Evolutionary conservation across 2,797 vertebrate species (phyloP).

Genomic region (Kryptopterus vitreolus): DNA sequence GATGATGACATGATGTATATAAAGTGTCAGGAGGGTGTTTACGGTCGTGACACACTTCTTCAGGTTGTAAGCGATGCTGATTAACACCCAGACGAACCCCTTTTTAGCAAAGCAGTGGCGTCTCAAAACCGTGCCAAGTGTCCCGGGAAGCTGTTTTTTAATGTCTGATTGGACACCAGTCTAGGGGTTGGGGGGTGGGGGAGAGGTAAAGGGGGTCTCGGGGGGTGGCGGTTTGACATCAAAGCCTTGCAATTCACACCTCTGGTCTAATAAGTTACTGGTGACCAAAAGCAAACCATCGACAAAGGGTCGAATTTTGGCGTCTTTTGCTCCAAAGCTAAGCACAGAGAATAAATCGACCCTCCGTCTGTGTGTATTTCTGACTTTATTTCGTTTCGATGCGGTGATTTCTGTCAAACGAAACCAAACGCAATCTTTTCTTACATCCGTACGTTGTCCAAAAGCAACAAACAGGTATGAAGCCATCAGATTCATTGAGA

Average conservation of each 20-base stretch:
- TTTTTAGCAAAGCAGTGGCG: background rate
- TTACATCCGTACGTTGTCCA: background rate
- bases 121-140: conserved; percentile 4
- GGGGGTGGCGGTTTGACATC: conserved; percentile 57
- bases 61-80: background rate
- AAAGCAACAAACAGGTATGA: conserved; percentile 13
- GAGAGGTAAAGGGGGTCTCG: no score
- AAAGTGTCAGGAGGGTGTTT: background rate
- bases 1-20: background rate
- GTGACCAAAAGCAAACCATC: conserved; percentile 41
- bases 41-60: background rate
- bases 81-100: background rate
- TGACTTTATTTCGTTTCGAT: background rate
- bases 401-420: conserved; percentile 1
- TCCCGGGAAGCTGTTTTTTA: conserved; percentile 25
- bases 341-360: conserved; percentile 27
- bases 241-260: conserved; percentile 58
- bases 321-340: conserved; percentile 31
- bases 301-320: conserved; percentile 16
- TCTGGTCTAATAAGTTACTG: conserved; percentile 49
- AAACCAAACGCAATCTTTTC: background rate
- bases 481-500: background rate
- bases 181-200: no score
- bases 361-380: background rate
- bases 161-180: conserved; percentile 30